Evolutionary conservation across 2,888 invertebrate genomes (phyloP), one percentile per base, ranked within the genome.

Genomic region (Mayetiola destructor): DNA sequence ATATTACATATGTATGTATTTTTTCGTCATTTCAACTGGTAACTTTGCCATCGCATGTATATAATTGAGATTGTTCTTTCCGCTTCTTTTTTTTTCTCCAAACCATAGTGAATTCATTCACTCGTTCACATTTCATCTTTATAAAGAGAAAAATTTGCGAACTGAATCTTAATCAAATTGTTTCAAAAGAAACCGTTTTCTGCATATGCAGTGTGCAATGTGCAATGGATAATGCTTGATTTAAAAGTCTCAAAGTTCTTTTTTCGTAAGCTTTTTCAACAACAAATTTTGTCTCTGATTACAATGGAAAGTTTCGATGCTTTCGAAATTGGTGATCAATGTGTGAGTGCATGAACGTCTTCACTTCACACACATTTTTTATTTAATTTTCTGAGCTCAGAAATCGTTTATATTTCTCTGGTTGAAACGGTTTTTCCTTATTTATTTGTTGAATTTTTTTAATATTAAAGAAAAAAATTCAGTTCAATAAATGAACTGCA

Each of bases 161-260:
- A 48, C 27, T 27, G 48, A 48, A 48, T 48, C 48, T 48, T 48
- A 48, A 48, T 48, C 48, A 48, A 48, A 48, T 48, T 48, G 48
- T n/a, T n/a, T n/a, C 23, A 27, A 27, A 18, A 48, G 48, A 27
- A 48, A 48, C 27, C 12, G 48, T 27, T 9, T 2, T 4, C 16
- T 9, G 48, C 39, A 39, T 39, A 23, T 4, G 16, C 14, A 27
- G 48, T 48, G 23, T 42, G 23, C 14, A 10, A 10, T 12, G 12
- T 42, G 23, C 23, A 23, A 23, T 42, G 42, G 32, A 32, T 12
- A 32, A 9, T 6, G 32, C 6, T 32, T 9, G 8, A 32, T 12
- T 32, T 32, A n/a, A n/a, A 6, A 32, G 8, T 32, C 32, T 32
- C 6, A 9, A 32, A 32, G 32, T 32, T 32, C 32, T 32, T 32